phyloP scores from a whole-genome alignment of 2,888 invertebrate genomes.

The Amblyteles armatorius region DNA sequence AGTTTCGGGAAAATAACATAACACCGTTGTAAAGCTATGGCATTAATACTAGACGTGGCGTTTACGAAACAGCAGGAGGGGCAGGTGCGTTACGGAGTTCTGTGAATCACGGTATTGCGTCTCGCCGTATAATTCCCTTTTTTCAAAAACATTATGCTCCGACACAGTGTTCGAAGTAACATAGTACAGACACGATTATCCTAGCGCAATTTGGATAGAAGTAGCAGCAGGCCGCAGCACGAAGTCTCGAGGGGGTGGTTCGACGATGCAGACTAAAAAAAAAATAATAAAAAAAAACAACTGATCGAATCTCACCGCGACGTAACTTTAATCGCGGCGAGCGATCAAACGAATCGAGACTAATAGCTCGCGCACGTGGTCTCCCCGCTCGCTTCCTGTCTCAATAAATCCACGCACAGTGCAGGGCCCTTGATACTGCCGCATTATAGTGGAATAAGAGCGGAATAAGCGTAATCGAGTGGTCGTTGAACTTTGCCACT shows the following conservation, averaged over 20 bases:
- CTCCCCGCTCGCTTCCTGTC: constrained; percentile 64
- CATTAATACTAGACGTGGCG: neutral
- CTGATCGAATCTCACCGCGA: constrained; percentile 47
- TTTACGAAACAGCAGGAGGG: constrained; percentile 27
- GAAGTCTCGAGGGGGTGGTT: constrained; percentile 7
- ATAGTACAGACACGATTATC: neutral
- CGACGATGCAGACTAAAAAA: constrained; percentile 11
- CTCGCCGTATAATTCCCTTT: neutral
- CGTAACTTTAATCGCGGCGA: constrained; percentile 63
- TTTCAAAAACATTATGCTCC: constrained; percentile 13
- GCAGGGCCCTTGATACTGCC: constrained; percentile 21
- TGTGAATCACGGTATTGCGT: constrained; percentile 4
- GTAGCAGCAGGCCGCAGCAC: neutral
- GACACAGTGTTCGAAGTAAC: neutral
- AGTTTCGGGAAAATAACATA: constrained; percentile 41
- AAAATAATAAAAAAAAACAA: neutral
- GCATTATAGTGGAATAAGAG: constrained; percentile 12
- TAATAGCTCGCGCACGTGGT: constrained; percentile 70
- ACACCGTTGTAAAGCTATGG: neutral
- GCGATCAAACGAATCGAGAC: constrained; percentile 71
- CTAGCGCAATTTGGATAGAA: constrained; percentile 2
- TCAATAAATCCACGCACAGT: constrained; percentile 59
- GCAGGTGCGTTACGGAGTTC: constrained; percentile 18
- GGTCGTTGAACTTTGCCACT: constrained; percentile 65
- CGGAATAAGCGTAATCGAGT: constrained; percentile 49